phyloP scores from a whole-genome alignment of 2,888 invertebrate genomes.

The Trichogramma dendrolimi region DNA sequence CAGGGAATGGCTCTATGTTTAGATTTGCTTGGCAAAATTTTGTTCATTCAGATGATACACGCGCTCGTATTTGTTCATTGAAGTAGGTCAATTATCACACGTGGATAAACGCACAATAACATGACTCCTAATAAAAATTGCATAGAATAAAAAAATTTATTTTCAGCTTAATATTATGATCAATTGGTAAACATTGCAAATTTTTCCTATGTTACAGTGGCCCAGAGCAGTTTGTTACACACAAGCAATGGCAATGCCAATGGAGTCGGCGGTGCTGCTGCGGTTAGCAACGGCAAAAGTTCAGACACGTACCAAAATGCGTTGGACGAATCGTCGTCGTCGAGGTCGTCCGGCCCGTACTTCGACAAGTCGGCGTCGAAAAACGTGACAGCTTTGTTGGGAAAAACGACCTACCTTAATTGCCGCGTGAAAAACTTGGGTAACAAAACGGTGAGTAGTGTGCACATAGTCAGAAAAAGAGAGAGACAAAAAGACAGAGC shows the following conservation, averaged over 20 bases:
- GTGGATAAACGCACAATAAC: too few species aligned
- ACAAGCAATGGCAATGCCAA: conserved; percentile 31
- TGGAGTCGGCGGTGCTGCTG: conserved; percentile 40
- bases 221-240: conserved; percentile 42
- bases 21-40: too few species aligned
- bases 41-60: too few species aligned
- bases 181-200: background rate
- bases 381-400: conserved; percentile 77
- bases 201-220: conserved; percentile 38
- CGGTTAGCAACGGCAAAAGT: conserved; percentile 41
- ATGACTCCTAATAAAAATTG: too few species aligned
- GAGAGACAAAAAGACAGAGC: background rate
- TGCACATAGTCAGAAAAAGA: conserved; percentile 5
- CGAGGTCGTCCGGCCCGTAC: conserved; percentile 68
- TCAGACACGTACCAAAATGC: conserved; percentile 51
- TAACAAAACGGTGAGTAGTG: conserved; percentile 77
- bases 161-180: too few species aligned
- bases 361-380: conserved; percentile 72
- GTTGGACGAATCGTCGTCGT: conserved; percentile 55
- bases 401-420: conserved; percentile 85
- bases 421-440: conserved; percentile 87
- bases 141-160: too few species aligned
- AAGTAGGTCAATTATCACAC: too few species aligned
- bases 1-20: too few species aligned
- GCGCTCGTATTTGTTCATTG: too few species aligned